Base-by-base conservation (phyloP, 2,113 vertebrate species). In the Mohoua ochrocephala region DNA sequence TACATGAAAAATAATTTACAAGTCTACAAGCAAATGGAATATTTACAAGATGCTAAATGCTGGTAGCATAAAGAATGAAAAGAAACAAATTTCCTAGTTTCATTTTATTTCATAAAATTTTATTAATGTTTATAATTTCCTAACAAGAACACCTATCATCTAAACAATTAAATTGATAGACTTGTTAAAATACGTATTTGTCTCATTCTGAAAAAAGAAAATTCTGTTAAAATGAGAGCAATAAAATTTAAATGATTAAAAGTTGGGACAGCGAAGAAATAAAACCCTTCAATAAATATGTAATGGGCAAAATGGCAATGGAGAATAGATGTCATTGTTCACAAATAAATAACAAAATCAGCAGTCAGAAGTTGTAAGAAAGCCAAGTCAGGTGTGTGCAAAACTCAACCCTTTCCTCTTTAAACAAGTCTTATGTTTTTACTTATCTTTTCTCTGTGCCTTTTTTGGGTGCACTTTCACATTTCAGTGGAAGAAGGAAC, bases 211-310 rank as follows among this genome's bases (percentile, higher is more conserved):
- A 81, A 52, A 71, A 50, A 88, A 65, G 2, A 84, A 89, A 93
- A 78, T 42, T 86, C 47, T 69, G 35, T 68, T 94, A 50, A 95
- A 95, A 97, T 95, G 67, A 96, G 24, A 92, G 31, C 35, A 91
- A 93, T 91, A 97, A 91, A 87, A 73, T 78, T 61, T 76, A 84
- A 92, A 91, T 87, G 1, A 92, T 75, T 75, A 79, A 82, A 89
- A 54, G 47, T 6, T 63, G 24, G 19, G 23, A 84, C 41, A 74
- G 13, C 3, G 63, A 91, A 93, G 52, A 9, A 53, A 61, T 70
- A 56, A 80, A 94, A 8, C 3, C 27, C 16, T 69, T 73, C 35
- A 70, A 47, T 57, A 91, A 83, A 73, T 84, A 86, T 22, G 39
- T 53, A 76, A 83, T 49, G 30, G 61, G 64, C 14, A 93, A 87